phyloP scores from a whole-genome alignment of 1,140 invertebrate genomes.

The Zaprionus nigranus region DNA sequence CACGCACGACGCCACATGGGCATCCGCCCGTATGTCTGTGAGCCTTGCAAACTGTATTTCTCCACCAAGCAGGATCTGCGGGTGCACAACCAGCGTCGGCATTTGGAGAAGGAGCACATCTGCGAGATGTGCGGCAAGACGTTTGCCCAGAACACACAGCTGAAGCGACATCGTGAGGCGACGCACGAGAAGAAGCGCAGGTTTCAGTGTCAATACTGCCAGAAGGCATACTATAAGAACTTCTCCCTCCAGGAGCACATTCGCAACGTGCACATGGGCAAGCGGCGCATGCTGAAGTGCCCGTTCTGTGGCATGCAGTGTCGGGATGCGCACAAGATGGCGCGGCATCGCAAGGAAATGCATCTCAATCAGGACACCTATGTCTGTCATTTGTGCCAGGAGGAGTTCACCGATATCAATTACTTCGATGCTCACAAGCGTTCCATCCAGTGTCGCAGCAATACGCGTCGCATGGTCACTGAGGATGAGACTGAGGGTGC shows the following conservation, averaged over 20 bases:
- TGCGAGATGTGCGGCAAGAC: slow-evolving; percentile 80
- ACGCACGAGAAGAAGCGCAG: slow-evolving; percentile 79
- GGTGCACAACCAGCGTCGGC: slow-evolving; percentile 76
- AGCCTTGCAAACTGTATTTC: slow-evolving; percentile 75
- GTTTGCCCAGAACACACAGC: slow-evolving; percentile 74
- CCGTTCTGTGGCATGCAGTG: slow-evolving; percentile 82
- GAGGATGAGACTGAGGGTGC: slow-evolving; percentile 8
- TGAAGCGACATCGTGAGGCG: slow-evolving; percentile 75
- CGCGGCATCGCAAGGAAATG: slow-evolving; percentile 75
- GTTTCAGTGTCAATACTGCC: slow-evolving; percentile 71
- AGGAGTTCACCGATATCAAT: slow-evolving; percentile 80
- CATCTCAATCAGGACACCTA: slow-evolving; percentile 74
- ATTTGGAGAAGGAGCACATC: slow-evolving; percentile 78
- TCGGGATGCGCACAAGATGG: slow-evolving; percentile 82
- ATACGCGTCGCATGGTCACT: slow-evolving; percentile 53
- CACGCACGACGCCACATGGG: slow-evolving; percentile 80
- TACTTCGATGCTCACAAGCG: slow-evolving; percentile 81
- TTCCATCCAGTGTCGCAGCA: slow-evolving; percentile 79
- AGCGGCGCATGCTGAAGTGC: slow-evolving; percentile 74
- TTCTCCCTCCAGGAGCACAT: slow-evolving; percentile 79
- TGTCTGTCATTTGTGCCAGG: slow-evolving; percentile 70
- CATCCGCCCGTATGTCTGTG: slow-evolving; percentile 77
- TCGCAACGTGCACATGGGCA: slow-evolving; percentile 80
- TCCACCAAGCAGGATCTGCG: slow-evolving; percentile 77
- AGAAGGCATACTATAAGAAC: slow-evolving; percentile 81